phyloP scores from a whole-genome alignment of 2,888 invertebrate genomes.

The Lingula anatina region DNA sequence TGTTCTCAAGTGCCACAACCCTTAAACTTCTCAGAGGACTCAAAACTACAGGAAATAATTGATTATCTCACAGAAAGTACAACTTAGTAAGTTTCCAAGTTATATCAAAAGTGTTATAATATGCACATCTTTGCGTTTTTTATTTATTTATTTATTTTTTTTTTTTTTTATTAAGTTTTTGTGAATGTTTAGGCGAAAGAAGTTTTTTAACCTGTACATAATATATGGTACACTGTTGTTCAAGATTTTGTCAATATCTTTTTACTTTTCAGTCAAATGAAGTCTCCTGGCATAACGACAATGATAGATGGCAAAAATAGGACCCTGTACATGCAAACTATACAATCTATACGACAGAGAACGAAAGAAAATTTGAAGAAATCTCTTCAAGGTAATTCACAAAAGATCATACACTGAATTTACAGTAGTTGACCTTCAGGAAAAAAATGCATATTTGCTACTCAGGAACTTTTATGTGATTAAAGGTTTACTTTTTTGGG shows the following conservation, averaged over 20 bases:
- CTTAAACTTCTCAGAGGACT: slow-evolving; percentile 54
- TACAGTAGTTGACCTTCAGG: no score
- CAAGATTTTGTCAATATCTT: no score
- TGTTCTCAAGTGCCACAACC: slow-evolving; percentile 58
- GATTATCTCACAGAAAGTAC: slow-evolving; percentile 71
- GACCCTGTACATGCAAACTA: slow-evolving; percentile 88
- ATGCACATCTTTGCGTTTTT: no score
- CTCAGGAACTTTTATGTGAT: slow-evolving; percentile 1
- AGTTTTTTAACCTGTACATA: no score
- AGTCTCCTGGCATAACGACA: slow-evolving; percentile 71
- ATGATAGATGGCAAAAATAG: slow-evolving; percentile 75
- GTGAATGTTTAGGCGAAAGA: no score
- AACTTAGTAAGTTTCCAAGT: slow-evolving; percentile 57
- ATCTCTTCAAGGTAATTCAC: slow-evolving; percentile 67
- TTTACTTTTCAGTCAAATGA: slow-evolving; percentile 73
- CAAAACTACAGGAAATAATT: slow-evolving; percentile 73
- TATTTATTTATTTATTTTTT: no score
- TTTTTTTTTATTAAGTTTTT: no score
- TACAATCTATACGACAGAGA: slow-evolving; percentile 84
- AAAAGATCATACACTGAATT: no score
- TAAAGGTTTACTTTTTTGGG: neutral
- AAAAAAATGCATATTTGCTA: no score
- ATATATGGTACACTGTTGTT: no score
- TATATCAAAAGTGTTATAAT: no score
- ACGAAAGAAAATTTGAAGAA: slow-evolving; percentile 85